Base-by-base conservation (phyloP, 2,797 vertebrate genomes). In the Lutra lutra region DNA sequence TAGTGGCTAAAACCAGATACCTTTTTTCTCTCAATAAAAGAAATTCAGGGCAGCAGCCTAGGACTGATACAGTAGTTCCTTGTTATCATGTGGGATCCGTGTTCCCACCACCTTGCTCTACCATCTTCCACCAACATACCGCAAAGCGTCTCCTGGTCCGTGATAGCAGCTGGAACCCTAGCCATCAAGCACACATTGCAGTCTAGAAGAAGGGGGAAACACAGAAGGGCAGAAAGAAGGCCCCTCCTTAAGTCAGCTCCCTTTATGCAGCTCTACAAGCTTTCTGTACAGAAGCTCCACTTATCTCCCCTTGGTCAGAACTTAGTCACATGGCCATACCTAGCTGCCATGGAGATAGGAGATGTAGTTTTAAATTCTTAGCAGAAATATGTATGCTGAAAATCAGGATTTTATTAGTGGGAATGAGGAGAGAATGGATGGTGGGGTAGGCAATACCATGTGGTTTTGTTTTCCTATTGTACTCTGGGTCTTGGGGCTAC, bases 401-500 rank as follows among this genome's bases (percentile, higher is more conserved):
- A 91, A 48, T n/a, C n/a, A 90, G 51, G 35, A 29, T 77, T 89
- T 87, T 93, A 25, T 85, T 92, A 23, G 38, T 83, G 79, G 90
- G 43, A 93, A 29, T 60, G 21, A 78, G 23, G 48, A 66, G 68
- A 95, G 60, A 72, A 79, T 92, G 27, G 58, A 73, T 79, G 14
- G 48, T 88, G 93, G n/a, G n/a, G 18, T 89, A 80, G 48, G 66
- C 27, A 92, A 7, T 58, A 66, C 12, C 29, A 62, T 32, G 25
- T 80, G 80, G 27, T 79, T 96, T 75, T 96, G 21, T 79, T 56
- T 92, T 92, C 77, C 43, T 95, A 5, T 72, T 84, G 70, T 64
- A 60, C 56, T n/a, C 82, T 96, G 43, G 51, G 18, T 95, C 68
- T 94, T 94, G 58, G 38, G 12, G 70, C 94, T 95, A 91, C 54